phyloP scores from a whole-genome alignment of 2,888 invertebrate species.

The Zygothrica quintamaculata region DNA sequence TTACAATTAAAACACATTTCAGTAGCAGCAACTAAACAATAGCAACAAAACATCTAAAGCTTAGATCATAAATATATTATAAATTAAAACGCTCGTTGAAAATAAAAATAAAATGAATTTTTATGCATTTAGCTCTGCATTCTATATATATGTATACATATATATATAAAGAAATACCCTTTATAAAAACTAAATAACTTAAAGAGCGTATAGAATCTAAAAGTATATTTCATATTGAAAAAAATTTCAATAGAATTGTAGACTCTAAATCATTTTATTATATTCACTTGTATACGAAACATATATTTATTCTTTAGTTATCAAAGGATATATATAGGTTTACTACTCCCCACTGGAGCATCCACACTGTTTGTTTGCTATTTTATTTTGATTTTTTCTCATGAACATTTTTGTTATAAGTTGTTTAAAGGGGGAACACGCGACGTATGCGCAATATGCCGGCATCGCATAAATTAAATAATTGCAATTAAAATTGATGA shows the following conservation, averaged over 20 bases:
- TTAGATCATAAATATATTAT: conserved; percentile 28
- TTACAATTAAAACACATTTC: conserved; percentile 64
- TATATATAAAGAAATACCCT: too few relatives aligned
- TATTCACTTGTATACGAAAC: too few relatives aligned
- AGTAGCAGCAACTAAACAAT: conserved; percentile 28
- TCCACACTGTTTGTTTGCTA: background rate
- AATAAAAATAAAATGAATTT: background rate
- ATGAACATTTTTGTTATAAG: conserved; percentile 20
- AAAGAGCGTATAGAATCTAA: too few relatives aligned
- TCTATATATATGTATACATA: background rate
- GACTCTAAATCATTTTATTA: background rate
- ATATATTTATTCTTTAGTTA: too few relatives aligned
- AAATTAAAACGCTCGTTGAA: conserved; percentile 25
- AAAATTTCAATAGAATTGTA: too few relatives aligned
- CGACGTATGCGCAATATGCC: conserved; percentile 27
- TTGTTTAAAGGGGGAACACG: conserved; percentile 24
- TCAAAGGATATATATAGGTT: background rate
- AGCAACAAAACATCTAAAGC: conserved; percentile 9
- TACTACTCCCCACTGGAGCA: background rate
- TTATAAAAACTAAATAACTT: too few relatives aligned
- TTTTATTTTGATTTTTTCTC: conserved; percentile 10
- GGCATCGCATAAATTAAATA: conserved; percentile 46
- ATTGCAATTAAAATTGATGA: conserved; percentile 43
- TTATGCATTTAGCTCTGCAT: conserved; percentile 3
- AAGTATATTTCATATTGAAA: too few relatives aligned